Percentiles rank a stretch among this genome's conserved stretches.
phyloP scores from a whole-genome alignment of 2,888 invertebrate genomes.

The Leptinotarsa peninsularis region DNA sequence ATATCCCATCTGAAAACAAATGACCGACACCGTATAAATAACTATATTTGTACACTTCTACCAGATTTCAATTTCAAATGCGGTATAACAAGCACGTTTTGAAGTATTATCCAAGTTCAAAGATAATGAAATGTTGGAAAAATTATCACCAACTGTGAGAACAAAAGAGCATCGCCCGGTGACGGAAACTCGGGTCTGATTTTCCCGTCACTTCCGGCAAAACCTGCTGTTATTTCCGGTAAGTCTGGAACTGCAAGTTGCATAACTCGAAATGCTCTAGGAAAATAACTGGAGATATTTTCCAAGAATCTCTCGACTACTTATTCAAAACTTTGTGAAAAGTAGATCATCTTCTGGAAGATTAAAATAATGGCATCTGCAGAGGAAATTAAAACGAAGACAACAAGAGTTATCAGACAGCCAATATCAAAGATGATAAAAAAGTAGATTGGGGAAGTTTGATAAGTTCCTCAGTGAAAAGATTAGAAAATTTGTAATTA shows the following conservation, averaged over 20 bases:
- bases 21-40: neutral
- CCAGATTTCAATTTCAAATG: neutral
- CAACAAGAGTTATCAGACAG: neutral
- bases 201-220: conserved; percentile 47
- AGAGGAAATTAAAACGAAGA: neutral
- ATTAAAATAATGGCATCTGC: neutral
- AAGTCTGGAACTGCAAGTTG: conserved; percentile 38
- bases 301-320: neutral
- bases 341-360: no score
- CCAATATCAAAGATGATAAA: neutral
- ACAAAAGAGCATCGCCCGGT: conserved; percentile 32
- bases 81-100: conserved; percentile 22
- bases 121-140: conserved; percentile 34
- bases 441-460: neutral
- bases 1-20: no score
- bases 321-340: no score
- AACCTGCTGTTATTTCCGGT: conserved; percentile 47
- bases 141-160: conserved; percentile 39
- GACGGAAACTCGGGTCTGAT: conserved; percentile 48
- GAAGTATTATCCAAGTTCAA: conserved; percentile 25
- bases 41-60: conserved; percentile 23
- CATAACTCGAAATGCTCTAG: conserved; percentile 41
- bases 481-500: no score
- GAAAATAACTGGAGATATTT: conserved; percentile 6
- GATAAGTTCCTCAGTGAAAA: neutral